A percentile compares a stretch with the other conserved stretches of the same genome.
phyloP scores from a whole-genome alignment of 2,888 invertebrate species.

The Myathropa florea region DNA sequence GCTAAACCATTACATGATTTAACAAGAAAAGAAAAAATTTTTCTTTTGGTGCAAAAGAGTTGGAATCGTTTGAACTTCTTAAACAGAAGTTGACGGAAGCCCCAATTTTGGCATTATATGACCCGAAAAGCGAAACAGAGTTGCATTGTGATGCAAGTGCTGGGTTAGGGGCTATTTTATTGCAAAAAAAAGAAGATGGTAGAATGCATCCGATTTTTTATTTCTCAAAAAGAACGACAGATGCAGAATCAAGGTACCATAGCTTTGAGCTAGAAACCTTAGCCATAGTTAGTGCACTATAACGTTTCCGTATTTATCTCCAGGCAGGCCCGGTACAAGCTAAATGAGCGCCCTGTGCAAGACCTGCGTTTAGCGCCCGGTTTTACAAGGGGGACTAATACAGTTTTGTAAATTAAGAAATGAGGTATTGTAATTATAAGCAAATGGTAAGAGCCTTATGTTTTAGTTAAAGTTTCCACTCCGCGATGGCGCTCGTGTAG shows the following conservation, averaged over 20 bases:
- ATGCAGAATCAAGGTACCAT: conserved; percentile 72
- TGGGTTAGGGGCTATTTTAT: too few species aligned
- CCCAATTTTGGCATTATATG: conserved; percentile 73
- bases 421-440: too few species aligned
- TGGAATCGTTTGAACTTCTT: conserved; percentile 40
- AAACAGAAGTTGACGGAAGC: conserved; percentile 30
- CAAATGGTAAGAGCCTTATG: too few species aligned
- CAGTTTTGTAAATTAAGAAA: too few species aligned
- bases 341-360: too few species aligned
- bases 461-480: too few species aligned
- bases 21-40: background rate
- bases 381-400: too few species aligned
- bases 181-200: conserved; percentile 41
- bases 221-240: conserved; percentile 73
- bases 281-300: conserved; percentile 72
- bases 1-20: conserved; percentile 13
- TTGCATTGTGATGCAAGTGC: conserved; percentile 74
- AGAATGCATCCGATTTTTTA: conserved; percentile 73
- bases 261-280: conserved; percentile 75
- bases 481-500: too few species aligned
- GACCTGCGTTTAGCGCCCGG: too few species aligned
- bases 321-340: too few species aligned
- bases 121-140: conserved; percentile 71
- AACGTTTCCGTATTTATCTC: conserved; percentile 73
- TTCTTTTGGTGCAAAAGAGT: background rate